Evolutionary conservation across 2,113 vertebrate species (phyloP).

Genomic region (Plecturocebus donacophilus): DNA sequence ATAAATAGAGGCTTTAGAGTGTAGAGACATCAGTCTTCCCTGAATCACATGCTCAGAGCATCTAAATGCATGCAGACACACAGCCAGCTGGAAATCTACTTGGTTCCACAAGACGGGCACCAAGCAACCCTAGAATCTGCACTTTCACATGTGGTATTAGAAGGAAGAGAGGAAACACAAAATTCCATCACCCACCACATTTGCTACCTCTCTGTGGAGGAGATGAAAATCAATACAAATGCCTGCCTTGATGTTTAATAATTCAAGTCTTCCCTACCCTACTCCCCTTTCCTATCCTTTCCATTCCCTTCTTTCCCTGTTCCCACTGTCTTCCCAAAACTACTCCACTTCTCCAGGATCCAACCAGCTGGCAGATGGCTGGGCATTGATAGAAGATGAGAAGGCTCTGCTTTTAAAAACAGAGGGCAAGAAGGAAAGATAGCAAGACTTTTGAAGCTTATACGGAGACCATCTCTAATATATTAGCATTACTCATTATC

Average conservation of each 20-base stretch:
- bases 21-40: constrained; percentile 11
- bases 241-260: background rate
- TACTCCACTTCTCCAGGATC: background rate
- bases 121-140: background rate
- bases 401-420: background rate
- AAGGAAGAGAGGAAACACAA: background rate
- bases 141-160: background rate
- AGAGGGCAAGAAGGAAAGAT: background rate
- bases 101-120: background rate
- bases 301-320: too few species aligned
- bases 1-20: constrained; percentile 66
- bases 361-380: background rate
- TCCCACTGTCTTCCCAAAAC: background rate
- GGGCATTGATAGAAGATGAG: background rate
- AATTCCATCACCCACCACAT: background rate
- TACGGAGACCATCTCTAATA: background rate
- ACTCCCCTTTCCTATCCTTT: background rate
- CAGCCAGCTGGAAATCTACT: background rate
- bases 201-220: background rate
- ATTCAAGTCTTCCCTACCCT: background rate
- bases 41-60: constrained; percentile 3
- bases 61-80: constrained; percentile 23
- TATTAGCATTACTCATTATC: background rate
- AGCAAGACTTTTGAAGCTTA: background rate
- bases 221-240: background rate